Evolutionary conservation across 2,888 invertebrate species (phyloP), one percentile per base, ranked within the genome.

Genomic region (Euzophera pinguis): DNA sequence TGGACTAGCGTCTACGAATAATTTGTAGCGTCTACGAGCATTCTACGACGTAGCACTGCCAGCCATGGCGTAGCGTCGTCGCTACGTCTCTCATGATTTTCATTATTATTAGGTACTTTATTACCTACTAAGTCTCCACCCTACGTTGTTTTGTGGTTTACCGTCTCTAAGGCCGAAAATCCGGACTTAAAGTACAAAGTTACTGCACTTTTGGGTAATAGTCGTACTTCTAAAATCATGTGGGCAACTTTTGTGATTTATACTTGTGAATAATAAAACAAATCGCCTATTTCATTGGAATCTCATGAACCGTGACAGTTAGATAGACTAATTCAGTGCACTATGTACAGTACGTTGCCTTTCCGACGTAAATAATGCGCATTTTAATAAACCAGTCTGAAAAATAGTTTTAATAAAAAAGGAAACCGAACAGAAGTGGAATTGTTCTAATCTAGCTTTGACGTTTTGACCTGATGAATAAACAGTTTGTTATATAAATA

Each of bases 41-140:
- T 32, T 32, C 43, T 43, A 43, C 43, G 43, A 12, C 43, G 43
- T 43, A 43, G 43, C 43, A 39, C 14, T 3, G 39, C 16, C 12
- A 2, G 45, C 45, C 29, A 45, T 12, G 38, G 22, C 48, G 55
- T 50, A 53, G 55, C 34, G 43, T 41, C 50, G 50, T 13, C 42
- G 48, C 41, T 22, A 5, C 22, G 22, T 22, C 42, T 50, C 52
- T 51, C 55, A 53, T 55, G 53, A 55, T 53, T 55, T 53, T 55
- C 47, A 55, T 55, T 53, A 55, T 55, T 53, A 53, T 55, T 55
- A 53, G 47, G 50, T 53, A 48, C 55, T 55, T 53, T 55, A 53
- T 55, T 55, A 50, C 42, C 29, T 42, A 29, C 41, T 43, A 43
- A 43, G 50, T 53, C 51, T 55, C 48, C 50, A 16, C 41, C 50